Percentiles rank a stretch among this genome's conserved stretches.
Conservation (phyloP, 2,888 invertebrate genomes). For the Drosophila meridiana region DNA sequence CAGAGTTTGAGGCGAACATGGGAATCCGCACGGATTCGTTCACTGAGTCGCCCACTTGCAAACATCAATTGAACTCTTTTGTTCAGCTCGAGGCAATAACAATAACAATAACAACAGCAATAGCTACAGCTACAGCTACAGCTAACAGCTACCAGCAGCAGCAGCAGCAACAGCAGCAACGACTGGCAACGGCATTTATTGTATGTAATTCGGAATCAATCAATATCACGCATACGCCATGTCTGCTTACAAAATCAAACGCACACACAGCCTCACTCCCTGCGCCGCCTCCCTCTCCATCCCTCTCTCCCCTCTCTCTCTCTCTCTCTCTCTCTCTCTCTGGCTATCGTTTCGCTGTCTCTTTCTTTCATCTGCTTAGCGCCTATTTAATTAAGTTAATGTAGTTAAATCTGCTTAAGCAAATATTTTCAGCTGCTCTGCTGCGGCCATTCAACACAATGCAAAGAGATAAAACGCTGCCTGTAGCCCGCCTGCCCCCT, state of each 20-base stretch:
- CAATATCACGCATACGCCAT: conserved; percentile 73
- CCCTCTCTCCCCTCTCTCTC: background rate
- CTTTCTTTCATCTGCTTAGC: conserved; percentile 61
- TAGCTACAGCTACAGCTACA: background rate
- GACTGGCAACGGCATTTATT: conserved; percentile 69
- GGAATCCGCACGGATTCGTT: conserved; percentile 40
- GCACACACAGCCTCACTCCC: conserved; percentile 1
- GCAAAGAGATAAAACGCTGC: conserved; percentile 67
- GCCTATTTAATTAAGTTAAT: conserved; percentile 81
- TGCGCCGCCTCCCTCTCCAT: background rate
- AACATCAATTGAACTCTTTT: conserved; percentile 71
- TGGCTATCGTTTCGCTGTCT: conserved; percentile 7
- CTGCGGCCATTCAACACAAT: conserved; percentile 71
- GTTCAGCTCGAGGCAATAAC: conserved; percentile 52
- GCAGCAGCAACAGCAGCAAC: conserved; percentile 8
- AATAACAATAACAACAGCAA: conserved; percentile 42
- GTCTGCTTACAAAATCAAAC: conserved; percentile 40
- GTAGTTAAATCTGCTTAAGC: conserved; percentile 81
- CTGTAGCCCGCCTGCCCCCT: background rate
- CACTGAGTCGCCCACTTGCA: conserved; percentile 44
- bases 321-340: background rate
- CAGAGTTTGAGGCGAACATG: conserved; percentile 17
- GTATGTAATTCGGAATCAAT: conserved; percentile 73
- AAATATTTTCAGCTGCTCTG: conserved; percentile 69
- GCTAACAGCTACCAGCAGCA: conserved; percentile 1